Evolutionary conservation across 2,113 vertebrate species (phyloP).

Genomic region (Colinus virginianus): DNA sequence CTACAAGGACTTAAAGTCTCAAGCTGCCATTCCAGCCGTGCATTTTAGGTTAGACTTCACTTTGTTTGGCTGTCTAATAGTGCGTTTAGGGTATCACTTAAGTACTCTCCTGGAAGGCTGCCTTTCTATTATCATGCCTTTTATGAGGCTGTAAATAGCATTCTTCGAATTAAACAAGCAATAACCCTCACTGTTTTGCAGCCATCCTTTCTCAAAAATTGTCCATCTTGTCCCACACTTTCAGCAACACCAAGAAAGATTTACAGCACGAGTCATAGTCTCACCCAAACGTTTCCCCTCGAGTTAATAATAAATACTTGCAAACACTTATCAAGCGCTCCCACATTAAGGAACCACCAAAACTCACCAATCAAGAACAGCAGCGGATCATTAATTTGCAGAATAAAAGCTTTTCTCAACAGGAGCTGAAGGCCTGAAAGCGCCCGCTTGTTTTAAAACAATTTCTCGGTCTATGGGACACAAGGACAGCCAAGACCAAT

Average conservation of each 20-base stretch:
- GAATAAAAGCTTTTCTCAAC: conserved; percentile 45
- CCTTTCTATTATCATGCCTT: conserved; percentile 31
- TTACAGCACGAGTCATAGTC: neutral
- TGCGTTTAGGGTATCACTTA: neutral
- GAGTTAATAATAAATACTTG: conserved; percentile 1
- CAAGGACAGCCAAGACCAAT: conserved; percentile 5
- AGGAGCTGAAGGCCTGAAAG: neutral
- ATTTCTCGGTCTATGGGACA: conserved; percentile 21
- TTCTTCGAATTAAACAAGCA: conserved; percentile 59
- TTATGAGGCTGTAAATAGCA: conserved; percentile 64
- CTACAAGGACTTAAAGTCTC: neutral
- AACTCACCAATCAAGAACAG: conserved; percentile 22
- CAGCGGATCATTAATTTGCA: conserved; percentile 19
- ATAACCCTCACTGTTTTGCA: conserved; percentile 39
- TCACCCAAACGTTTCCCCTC: neutral
- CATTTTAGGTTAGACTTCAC: conserved; percentile 16
- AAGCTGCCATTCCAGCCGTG: neutral
- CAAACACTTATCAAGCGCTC: neutral
- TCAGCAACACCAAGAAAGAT: neutral
- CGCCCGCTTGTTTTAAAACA: conserved; percentile 15
- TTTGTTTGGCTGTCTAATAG: neutral
- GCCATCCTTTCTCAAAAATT: neutral
- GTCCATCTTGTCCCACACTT: neutral
- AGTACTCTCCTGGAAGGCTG: conserved; percentile 42
- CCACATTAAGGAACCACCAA: neutral